A percentile compares a stretch with the other conserved stretches of the same genome.
Evolutionary conservation across 1,140 invertebrate species (phyloP).

Genomic region (Calephelis virginiensis): DNA sequence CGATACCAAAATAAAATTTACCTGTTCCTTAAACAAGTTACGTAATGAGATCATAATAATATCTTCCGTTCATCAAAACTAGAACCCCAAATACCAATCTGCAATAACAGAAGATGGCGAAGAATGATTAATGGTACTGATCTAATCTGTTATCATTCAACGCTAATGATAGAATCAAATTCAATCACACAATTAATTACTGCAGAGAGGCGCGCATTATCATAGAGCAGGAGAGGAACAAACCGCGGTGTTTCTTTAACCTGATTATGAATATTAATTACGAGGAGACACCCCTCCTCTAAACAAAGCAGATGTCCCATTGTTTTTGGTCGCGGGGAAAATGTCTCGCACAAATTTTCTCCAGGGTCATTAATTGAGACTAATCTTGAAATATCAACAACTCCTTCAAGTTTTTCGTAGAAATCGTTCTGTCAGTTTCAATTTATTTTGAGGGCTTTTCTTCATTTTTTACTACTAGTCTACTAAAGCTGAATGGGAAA

Average conservation of each 20-base stretch:
- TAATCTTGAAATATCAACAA: neutral
- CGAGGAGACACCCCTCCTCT: conserved; percentile 12
- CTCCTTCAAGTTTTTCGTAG: neutral
- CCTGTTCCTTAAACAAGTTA: too few species aligned
- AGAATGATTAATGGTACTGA: conserved; percentile 1
- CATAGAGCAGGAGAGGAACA: conserved; percentile 26
- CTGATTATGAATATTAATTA: conserved; percentile 43
- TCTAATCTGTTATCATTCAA: conserved; percentile 6
- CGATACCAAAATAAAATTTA: too few species aligned
- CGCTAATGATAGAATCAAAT: conserved; percentile 12
- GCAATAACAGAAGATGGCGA: neutral
- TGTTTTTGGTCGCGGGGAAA: conserved; percentile 21
- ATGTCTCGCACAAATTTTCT: conserved; percentile 8
- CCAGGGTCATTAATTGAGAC: conserved; percentile 4
- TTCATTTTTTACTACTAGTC: too few species aligned
- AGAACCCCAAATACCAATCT: neutral
- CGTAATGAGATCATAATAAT: neutral
- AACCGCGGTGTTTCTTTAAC: conserved; percentile 34
- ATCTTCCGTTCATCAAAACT: neutral
- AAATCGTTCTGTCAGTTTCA: neutral
- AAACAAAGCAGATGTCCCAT: conserved; percentile 34
- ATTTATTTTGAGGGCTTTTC: too few species aligned
- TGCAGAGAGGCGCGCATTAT: conserved; percentile 23
- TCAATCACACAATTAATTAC: conserved; percentile 17
- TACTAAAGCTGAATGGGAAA: too few species aligned